Evolutionary conservation across 2,797 vertebrate species (phyloP).

Genomic region (Chelonia mydas): DNA sequence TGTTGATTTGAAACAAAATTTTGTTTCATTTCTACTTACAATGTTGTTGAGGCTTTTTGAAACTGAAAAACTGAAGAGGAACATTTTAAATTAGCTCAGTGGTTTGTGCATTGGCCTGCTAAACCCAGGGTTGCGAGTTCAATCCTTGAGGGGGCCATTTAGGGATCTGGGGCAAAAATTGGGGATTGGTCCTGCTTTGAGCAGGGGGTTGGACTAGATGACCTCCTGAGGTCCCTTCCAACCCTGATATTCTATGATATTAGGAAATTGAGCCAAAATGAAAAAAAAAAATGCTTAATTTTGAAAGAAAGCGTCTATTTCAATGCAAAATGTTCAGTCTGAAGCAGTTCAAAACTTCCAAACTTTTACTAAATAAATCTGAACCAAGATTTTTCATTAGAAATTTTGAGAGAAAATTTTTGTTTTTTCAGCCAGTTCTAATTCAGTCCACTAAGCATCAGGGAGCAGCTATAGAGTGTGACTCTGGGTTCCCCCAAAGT

Average conservation of each 20-base stretch:
- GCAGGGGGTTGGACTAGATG: too few relatives aligned
- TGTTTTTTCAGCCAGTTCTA: neutral
- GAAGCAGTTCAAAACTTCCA: neutral
- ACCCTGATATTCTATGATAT: too few relatives aligned
- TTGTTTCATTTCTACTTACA: conserved; percentile 67
- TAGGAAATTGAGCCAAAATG: neutral
- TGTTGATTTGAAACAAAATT: conserved; percentile 70
- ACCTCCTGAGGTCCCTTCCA: too few relatives aligned
- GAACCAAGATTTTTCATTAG: neutral
- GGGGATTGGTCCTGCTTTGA: too few relatives aligned
- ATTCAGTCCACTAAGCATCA: accelerated
- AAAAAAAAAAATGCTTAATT: too few relatives aligned
- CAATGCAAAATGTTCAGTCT: neutral
- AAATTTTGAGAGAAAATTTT: neutral
- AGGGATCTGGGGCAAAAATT: too few relatives aligned
- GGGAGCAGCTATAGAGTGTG: neutral
- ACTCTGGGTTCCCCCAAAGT: neutral
- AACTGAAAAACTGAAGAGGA: neutral
- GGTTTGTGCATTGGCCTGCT: too few relatives aligned
- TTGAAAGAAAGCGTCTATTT: accelerated
- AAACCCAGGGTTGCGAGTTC: too few relatives aligned
- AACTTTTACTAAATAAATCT: accelerated
- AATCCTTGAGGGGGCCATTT: too few relatives aligned
- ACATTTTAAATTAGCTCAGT: too few relatives aligned
- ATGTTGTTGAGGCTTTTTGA: conserved; percentile 40